Base-by-base conservation (phyloP, 2,113 vertebrate species). In the Callopanchax toddi region DNA sequence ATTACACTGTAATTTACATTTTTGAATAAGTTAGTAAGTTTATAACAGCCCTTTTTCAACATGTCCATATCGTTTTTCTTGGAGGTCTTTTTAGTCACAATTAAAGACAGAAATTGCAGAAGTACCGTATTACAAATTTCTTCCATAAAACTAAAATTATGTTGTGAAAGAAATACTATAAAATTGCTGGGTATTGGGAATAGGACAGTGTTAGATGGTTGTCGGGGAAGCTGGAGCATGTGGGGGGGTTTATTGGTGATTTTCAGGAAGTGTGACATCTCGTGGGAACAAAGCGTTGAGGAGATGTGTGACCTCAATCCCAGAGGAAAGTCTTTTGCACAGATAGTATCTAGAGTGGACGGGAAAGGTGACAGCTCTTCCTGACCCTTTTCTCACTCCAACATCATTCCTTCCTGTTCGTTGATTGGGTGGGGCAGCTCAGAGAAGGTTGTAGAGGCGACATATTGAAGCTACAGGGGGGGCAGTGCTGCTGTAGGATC, bases 361-460 rank as follows among this genome's bases (percentile, higher is more conserved):
- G 63, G 68, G 60, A 54, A 73, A 26, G 62, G 75, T 85, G 85
- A 89, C 87, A 81, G 74, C 75, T 81, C 75, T 71, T 86, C 83
- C 78, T 86, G 87, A 86, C 83, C 85, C 73, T 80, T 79, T 86
- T 78, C 79, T 85, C 77, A 74, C 83, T 78, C 51, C 13, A 59
- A 71, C 60, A 69, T 86, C 60, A 58, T 71, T 84, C 76, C 62
- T 82, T 85, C 82, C 78, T 81, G 72, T 74, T 63, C 32, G 56
- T 20, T 84, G 79, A 80, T 78, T 11, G 53, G 42, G 17, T 59
- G 29, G 68, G 55, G 54, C 13, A 85, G 64, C 54, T 43, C 56
- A 76, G 22, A 75, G 71, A 58, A 78, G 74, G 50, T 53, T 40
- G 57, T 55, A 5, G 11, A 16, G 29, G 48, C 11, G 21, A 45